Percentiles rank a stretch among this genome's conserved stretches.
phyloP scores from a whole-genome alignment of 2,888 invertebrate species.

The Coenonympha arcania region DNA sequence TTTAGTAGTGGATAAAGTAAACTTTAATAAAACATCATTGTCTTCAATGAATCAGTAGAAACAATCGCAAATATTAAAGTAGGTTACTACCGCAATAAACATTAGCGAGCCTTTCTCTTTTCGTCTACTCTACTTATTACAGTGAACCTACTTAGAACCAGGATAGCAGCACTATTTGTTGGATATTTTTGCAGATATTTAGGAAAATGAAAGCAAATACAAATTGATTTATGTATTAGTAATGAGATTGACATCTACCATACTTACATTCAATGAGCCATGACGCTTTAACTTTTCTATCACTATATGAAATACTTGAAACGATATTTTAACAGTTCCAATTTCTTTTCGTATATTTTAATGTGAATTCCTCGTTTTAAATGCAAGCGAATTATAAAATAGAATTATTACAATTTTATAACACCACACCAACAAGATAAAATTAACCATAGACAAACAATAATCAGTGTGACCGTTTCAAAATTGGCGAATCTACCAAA shows the following conservation, averaged over 20 bases:
- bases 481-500: no score
- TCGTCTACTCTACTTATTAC: constrained; percentile 10
- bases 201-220: constrained; percentile 9
- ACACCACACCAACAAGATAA: no score
- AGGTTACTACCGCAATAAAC: constrained; percentile 29
- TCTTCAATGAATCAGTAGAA: constrained; percentile 5
- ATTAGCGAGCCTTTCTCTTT: constrained; percentile 32
- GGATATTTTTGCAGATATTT: not conserved
- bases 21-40: not conserved
- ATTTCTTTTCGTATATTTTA: no score
- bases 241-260: constrained; percentile 25
- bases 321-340: no score
- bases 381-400: no score
- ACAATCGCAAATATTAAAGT: constrained; percentile 25
- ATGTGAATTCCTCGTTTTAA: no score
- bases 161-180: not conserved
- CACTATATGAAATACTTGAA: not conserved
- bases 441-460: no score
- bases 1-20: not conserved
- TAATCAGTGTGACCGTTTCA: no score
- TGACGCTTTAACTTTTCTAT: constrained; percentile 22
- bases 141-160: not conserved
- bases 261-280: constrained; percentile 35
- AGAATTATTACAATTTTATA: no score
- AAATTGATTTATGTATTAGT: constrained; percentile 24